phyloP scores from a whole-genome alignment of 2,888 invertebrate genomes.

The Brenthis daphne region DNA sequence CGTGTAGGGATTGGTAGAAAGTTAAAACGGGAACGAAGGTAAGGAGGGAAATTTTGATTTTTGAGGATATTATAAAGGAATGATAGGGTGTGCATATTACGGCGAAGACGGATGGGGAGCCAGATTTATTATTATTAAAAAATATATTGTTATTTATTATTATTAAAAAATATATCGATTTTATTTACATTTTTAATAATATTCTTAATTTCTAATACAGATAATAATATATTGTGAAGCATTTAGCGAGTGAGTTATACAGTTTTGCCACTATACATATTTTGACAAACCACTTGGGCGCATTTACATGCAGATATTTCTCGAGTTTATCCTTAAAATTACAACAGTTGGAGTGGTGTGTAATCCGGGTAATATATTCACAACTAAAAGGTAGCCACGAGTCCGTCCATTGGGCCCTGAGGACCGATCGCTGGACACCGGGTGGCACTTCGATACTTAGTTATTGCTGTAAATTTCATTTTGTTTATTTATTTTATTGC shows the following conservation, averaged over 20 bases:
- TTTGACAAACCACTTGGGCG: conserved; percentile 51
- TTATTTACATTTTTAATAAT: no score
- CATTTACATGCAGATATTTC: conserved; percentile 61
- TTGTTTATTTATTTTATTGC: conserved; percentile 11
- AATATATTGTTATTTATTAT: no score
- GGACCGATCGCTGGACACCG: conserved; percentile 63
- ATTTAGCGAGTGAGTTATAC: conserved; percentile 1
- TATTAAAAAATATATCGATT: no score
- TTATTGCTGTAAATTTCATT: conserved; percentile 30
- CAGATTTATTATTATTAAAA: no score
- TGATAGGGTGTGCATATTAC: no score
- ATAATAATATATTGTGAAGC: background rate
- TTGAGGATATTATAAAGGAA: no score
- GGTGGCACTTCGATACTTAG: conserved; percentile 51
- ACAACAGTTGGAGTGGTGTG: conserved; percentile 58
- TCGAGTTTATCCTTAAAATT: conserved; percentile 68
- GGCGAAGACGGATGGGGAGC: no score
- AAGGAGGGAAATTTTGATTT: no score
- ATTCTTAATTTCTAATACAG: no score
- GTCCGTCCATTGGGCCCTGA: conserved; percentile 57
- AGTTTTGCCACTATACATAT: conserved; percentile 17
- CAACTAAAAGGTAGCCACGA: conserved; percentile 72
- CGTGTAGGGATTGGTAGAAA: no score
- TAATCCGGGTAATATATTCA: conserved; percentile 77
- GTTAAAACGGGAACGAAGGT: no score